Conservation (phyloP, 2,113 vertebrate species). For the Spea bombifrons region DNA sequence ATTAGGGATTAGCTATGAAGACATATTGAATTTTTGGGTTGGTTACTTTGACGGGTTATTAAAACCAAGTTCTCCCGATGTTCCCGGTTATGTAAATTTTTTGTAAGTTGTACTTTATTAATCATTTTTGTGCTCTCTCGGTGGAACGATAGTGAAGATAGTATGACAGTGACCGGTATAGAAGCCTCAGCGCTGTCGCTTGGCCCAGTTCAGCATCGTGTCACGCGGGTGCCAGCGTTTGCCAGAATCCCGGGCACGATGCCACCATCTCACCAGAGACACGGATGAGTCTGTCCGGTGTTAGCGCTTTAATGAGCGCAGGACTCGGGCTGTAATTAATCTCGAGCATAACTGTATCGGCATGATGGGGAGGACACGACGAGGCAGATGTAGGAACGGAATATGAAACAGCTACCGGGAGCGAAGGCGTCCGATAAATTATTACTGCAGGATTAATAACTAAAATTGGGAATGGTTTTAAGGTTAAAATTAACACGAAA, state of each 20-base stretch:
- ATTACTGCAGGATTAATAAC: no score
- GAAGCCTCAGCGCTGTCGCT: conserved; percentile 21
- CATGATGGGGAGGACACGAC: neutral
- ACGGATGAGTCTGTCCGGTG: conserved; percentile 35
- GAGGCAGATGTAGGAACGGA: neutral
- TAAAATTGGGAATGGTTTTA: no score
- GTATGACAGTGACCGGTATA: conserved; percentile 10
- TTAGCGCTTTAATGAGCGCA: conserved; percentile 38
- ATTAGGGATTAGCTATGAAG: conserved; percentile 19
- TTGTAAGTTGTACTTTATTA: neutral
- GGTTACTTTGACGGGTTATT: no score
- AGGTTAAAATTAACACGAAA: no score
- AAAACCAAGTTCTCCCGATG: no score
- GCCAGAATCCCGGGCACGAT: conserved; percentile 16
- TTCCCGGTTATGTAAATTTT: no score
- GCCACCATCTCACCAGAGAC: conserved; percentile 42
- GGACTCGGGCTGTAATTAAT: conserved; percentile 33
- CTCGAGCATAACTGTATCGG: conserved; percentile 14
- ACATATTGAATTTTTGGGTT: neutral
- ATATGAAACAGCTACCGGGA: neutral
- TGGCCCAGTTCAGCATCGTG: conserved; percentile 19
- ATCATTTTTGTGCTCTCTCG: neutral
- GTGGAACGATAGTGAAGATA: neutral
- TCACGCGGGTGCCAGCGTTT: conserved; percentile 26
- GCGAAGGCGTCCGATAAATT: neutral